phyloP scores from a whole-genome alignment of 2,113 vertebrate species.

The Notiomystis cincta region DNA sequence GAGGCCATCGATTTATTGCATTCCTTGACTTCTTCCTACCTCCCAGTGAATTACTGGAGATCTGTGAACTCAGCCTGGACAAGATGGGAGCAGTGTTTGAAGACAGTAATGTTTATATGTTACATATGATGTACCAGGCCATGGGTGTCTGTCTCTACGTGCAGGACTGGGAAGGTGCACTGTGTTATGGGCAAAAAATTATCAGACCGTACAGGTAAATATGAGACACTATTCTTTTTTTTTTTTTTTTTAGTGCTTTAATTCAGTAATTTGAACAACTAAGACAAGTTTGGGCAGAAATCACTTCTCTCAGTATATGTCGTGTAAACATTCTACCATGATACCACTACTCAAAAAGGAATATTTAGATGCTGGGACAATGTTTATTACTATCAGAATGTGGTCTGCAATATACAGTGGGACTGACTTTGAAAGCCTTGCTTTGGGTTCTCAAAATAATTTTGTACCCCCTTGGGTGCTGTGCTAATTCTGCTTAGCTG shows the following conservation, averaged over 20 bases:
- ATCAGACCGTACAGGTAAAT: slow-evolving; percentile 87
- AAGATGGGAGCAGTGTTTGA: slow-evolving; percentile 89
- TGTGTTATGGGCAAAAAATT: slow-evolving; percentile 89
- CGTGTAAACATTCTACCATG: neutral
- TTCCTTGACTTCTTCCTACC: slow-evolving; percentile 84
- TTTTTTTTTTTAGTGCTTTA: neutral
- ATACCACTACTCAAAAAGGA: neutral
- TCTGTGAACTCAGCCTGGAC: slow-evolving; percentile 91
- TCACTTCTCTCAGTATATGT: neutral
- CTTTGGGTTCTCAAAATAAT: neutral
- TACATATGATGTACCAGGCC: slow-evolving; percentile 98
- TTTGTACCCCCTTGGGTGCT: neutral
- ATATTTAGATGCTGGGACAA: neutral
- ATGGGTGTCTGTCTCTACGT: slow-evolving; percentile 93
- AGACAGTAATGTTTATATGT: slow-evolving; percentile 90
- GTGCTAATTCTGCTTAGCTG: neutral
- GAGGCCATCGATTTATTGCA: neutral
- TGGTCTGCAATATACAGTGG: neutral
- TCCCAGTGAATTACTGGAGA: slow-evolving; percentile 89
- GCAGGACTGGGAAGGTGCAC: slow-evolving; percentile 83
- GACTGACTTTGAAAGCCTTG: neutral
- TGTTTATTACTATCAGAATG: neutral
- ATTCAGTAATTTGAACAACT: neutral
- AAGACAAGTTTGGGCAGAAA: neutral
- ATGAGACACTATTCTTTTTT: neutral